Evolutionary conservation across 2,113 vertebrate species (phyloP), one percentile per base, ranked within the genome.

Genomic region (Cygnus atratus): DNA sequence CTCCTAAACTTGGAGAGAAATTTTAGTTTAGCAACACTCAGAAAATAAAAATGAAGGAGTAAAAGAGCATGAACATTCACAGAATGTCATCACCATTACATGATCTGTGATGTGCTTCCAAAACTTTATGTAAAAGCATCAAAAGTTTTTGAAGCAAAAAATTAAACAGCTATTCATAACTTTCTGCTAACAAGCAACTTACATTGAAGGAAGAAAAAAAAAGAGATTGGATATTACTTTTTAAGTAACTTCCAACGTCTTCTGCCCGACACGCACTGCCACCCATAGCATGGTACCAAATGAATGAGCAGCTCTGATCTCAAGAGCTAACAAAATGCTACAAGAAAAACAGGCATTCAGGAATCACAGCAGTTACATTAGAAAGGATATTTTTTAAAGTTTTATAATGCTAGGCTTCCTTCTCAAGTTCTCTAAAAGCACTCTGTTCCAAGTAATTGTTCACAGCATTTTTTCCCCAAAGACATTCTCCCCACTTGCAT

Each of bases 61-160:
- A 76, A 17, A 52, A 52, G 12, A 63, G 1, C 17, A 72, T 52
- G 18, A 85, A 83, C 37, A 61, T 70, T 58, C 16, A 68, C 20
- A 59, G 28, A 44, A 87, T 57, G 14, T 50, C 70, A 55, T 57
- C 3, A 87, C 46, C 37, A 74, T 37, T 44, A 63, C 26, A 15
- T 0, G 0, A 26, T 71, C 44, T 39, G 17, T 74, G 18, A 66
- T 1, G 2, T 0, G 2, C 20, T 67, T 79, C 39, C 43, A 52
- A 79, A 87, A 79, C 5, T 43, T 24, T 5, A 39, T 0, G 0
- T 2, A 61, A 14, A 75, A 79, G 61, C 46, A 85, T 26, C 3
- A 29, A 46, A 77, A 74, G 1, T 2, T 13, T 90, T 82, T 76
- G 43, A 82, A 91, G 13, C 0, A 41, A 41, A 71, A 65, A 57